Percentiles rank a stretch among this genome's conserved stretches.
These are phyloP conservation scores for Gymnoscopelus microlampas DNA, from an alignment of 2,797 vertebrate species.

Conservation along the genomic window DNA sequence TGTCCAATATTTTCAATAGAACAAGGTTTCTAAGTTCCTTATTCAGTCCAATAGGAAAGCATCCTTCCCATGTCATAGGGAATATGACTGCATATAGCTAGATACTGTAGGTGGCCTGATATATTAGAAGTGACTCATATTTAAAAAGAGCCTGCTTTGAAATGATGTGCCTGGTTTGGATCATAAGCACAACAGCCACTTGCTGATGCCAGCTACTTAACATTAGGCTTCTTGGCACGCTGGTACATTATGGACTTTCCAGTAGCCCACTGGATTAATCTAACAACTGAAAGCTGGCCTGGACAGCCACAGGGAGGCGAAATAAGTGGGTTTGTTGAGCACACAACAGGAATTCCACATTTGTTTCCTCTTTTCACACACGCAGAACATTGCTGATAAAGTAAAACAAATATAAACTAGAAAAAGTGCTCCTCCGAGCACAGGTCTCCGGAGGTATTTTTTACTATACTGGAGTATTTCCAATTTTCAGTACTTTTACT, in stretches of 20 bases:
- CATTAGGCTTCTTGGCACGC: constrained; percentile 44
- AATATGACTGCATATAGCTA: constrained; percentile 28
- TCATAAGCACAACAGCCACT: constrained; percentile 57
- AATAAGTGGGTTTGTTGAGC: constrained; percentile 22
- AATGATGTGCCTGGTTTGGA: constrained; percentile 46
- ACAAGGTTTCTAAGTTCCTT: background rate
- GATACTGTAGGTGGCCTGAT: constrained; percentile 27
- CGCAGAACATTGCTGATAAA: constrained; percentile 31
- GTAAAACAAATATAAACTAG: background rate
- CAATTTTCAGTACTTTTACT: no score
- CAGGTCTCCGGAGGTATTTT: no score
- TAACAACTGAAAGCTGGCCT: constrained; percentile 48
- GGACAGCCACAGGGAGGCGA: constrained; percentile 42
- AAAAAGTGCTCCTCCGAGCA: no score
- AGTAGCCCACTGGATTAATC: constrained; percentile 62
- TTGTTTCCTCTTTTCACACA: constrained; percentile 49
- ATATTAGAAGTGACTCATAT: constrained; percentile 49
- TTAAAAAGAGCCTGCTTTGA: constrained; percentile 53
- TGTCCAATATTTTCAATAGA: constrained; percentile 7
- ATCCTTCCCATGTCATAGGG: constrained; percentile 8
- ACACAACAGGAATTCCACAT: constrained; percentile 9
- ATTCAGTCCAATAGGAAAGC: constrained; percentile 15
- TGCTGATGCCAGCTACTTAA: constrained; percentile 38
- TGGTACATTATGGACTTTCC: constrained; percentile 51
- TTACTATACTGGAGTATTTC: no score